Evolutionary conservation across 1,140 invertebrate species (phyloP).

Genomic region (Bombus waltoni): DNA sequence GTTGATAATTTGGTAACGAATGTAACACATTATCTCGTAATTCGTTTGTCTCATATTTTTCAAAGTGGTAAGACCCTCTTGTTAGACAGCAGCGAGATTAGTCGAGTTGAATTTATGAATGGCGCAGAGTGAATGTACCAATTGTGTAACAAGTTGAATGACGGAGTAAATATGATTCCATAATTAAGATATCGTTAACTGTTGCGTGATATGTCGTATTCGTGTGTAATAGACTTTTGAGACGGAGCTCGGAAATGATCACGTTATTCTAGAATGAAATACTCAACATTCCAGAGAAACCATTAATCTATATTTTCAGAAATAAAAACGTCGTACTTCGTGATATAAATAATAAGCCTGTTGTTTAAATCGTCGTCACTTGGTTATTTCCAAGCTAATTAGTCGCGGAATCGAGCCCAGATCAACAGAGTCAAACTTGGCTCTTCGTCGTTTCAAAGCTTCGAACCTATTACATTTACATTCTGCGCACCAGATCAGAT

Average conservation of each 20-base stretch:
- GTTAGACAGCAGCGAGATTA: background rate
- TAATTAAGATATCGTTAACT: slow-evolving; percentile 10
- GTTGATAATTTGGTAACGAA: background rate
- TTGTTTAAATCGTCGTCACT: too few species aligned
- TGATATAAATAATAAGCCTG: too few species aligned
- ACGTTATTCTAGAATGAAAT: too few species aligned
- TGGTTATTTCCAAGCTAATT: too few species aligned
- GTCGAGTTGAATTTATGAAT: background rate
- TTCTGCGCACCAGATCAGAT: background rate
- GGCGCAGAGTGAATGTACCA: background rate
- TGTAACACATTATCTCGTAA: background rate
- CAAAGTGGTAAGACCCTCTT: background rate
- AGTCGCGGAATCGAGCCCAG: too few species aligned
- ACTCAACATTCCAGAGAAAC: too few species aligned
- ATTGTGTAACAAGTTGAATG: slow-evolving; percentile 1
- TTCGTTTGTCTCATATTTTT: background rate
- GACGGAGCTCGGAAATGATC: too few species aligned
- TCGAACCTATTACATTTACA: too few species aligned
- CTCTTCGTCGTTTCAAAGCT: too few species aligned
- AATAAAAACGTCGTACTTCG: too few species aligned
- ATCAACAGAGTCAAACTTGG: too few species aligned
- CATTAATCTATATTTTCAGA: too few species aligned
- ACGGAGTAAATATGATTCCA: background rate
- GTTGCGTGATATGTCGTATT: background rate
- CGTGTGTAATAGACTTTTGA: background rate